phyloP scores from a whole-genome alignment of 2,113 vertebrate genomes.

The Mungos mungo region DNA sequence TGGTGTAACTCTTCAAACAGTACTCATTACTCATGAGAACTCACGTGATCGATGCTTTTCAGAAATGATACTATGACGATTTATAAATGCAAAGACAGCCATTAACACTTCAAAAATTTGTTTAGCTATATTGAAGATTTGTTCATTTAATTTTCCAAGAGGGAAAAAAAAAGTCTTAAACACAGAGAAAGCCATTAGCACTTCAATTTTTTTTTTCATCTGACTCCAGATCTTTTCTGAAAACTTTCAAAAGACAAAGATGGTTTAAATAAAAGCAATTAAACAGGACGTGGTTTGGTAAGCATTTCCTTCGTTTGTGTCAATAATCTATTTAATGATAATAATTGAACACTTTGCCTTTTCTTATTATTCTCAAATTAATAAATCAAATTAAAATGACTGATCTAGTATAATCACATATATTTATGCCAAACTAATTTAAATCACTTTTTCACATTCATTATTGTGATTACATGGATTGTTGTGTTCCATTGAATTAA shows the following conservation, averaged over 20 bases:
- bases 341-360: not conserved
- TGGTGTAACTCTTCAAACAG: not conserved
- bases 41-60: not conserved
- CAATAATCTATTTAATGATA: not conserved
- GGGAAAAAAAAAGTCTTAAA: not conserved
- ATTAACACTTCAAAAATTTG: not conserved
- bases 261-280: not conserved
- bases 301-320: not conserved
- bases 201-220: not conserved
- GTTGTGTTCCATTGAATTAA: not conserved
- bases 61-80: not conserved
- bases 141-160: not conserved
- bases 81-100: not conserved
- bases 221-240: not conserved
- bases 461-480: constrained; percentile 26
- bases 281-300: not conserved
- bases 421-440: not conserved
- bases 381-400: constrained; percentile 6
- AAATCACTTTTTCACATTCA: not conserved
- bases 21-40: not conserved
- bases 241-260: not conserved
- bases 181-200: not conserved
- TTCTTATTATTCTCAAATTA: constrained; percentile 3
- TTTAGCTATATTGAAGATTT: not conserved
- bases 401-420: not conserved